Percentiles rank a stretch among this genome's conserved stretches.
Evolutionary conservation across 2,113 vertebrate species (phyloP).

Genomic region (Elephas maximus): DNA sequence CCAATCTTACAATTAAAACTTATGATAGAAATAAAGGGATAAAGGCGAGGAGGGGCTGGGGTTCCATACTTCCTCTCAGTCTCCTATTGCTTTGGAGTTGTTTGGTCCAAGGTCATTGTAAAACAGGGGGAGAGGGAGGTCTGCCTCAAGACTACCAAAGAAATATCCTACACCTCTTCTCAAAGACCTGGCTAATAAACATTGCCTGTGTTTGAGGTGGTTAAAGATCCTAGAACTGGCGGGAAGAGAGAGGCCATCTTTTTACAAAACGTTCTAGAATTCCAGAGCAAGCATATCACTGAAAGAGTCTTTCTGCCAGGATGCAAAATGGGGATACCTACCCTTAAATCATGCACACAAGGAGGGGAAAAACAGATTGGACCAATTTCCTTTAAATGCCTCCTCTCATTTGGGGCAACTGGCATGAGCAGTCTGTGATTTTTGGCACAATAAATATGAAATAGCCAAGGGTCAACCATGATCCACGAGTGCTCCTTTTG

Average conservation of each 20-base stretch:
- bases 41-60: neutral
- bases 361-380: neutral
- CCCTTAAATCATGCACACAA: neutral
- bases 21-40: constrained; percentile 47
- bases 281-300: neutral
- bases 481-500: neutral
- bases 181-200: neutral
- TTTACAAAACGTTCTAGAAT: neutral
- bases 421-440: neutral
- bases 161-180: neutral
- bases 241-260: neutral
- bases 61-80: neutral
- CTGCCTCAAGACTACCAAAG: constrained; percentile 3
- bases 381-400: neutral
- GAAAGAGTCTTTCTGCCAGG: neutral
- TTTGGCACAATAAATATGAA: neutral
- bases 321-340: neutral
- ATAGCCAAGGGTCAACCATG: neutral
- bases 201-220: constrained; percentile 32
- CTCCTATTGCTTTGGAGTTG: neutral
- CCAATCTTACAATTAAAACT: neutral
- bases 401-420: neutral
- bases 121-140: neutral
- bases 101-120: neutral
- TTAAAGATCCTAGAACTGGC: constrained; percentile 27